phyloP scores from a whole-genome alignment of 2,113 vertebrate species.

The Rana temporaria region DNA sequence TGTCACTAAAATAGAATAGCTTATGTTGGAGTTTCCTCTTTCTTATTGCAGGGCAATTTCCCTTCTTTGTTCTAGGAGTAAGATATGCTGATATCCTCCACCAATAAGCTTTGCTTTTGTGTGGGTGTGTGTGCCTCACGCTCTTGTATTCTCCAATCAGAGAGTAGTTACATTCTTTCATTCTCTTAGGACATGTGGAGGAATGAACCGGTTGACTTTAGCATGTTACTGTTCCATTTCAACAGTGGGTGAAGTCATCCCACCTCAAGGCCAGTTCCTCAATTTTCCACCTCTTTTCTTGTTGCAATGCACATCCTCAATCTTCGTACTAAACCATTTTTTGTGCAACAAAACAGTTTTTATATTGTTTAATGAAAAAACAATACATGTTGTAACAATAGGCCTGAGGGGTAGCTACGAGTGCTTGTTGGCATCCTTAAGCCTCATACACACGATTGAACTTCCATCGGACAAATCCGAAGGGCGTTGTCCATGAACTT shows the following conservation, averaged over 20 bases:
- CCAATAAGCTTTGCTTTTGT: conserved; percentile 4
- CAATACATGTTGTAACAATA: too few relatives aligned
- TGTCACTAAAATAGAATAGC: conserved; percentile 18
- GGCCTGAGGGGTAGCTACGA: too few relatives aligned
- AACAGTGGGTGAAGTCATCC: not conserved
- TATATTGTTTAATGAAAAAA: too few relatives aligned
- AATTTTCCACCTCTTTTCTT: not conserved
- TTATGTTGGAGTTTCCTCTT: conserved; percentile 19
- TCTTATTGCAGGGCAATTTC: conserved; percentile 25
- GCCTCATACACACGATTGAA: too few relatives aligned
- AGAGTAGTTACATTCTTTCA: not conserved
- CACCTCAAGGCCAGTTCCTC: not conserved
- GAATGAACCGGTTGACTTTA: conserved; percentile 6
- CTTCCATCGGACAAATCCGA: too few relatives aligned
- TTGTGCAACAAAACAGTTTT: too few relatives aligned
- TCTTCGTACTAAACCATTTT: too few relatives aligned
- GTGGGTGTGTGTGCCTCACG: conserved; percentile 14
- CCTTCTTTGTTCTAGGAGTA: conserved; percentile 15
- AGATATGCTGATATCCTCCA: conserved; percentile 23
- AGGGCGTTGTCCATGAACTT: too few relatives aligned
- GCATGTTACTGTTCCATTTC: not conserved
- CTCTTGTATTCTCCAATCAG: not conserved
- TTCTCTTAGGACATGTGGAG: not conserved
- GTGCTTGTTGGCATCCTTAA: too few relatives aligned
- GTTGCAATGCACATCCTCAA: too few relatives aligned